Evolutionary conservation across 2,888 invertebrate genomes (phyloP).

Genomic region (Hyalella azteca): DNA sequence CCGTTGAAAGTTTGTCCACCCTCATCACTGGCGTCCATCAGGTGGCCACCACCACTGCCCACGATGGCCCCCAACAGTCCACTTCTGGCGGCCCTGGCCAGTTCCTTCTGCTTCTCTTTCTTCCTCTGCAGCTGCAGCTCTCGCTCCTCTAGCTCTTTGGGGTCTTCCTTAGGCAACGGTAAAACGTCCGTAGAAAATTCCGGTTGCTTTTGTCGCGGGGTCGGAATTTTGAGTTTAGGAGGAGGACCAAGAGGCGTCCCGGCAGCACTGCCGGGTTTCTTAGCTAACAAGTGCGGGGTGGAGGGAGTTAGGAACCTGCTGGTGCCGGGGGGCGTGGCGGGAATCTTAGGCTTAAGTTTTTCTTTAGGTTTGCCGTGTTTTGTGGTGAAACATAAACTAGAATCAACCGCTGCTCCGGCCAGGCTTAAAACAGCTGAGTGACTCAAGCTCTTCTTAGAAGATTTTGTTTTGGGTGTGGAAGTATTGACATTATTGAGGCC

Average conservation of each 20-base stretch:
- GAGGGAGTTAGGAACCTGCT: conserved; percentile 11
- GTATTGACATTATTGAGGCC: not conserved
- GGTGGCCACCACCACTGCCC: conserved; percentile 33
- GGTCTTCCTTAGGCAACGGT: conserved; percentile 32
- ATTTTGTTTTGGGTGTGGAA: not conserved
- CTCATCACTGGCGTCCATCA: not conserved
- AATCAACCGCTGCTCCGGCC: conserved; percentile 15
- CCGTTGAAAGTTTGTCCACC: not conserved
- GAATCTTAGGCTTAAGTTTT: conserved; percentile 40
- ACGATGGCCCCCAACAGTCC: conserved; percentile 3
- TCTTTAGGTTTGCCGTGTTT: conserved; percentile 37
- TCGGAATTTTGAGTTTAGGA: conserved; percentile 54
- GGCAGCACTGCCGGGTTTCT: not conserved
- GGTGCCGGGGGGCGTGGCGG: conserved; percentile 27
- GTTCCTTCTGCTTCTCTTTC: conserved; percentile 43
- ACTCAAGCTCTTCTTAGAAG: conserved; percentile 6
- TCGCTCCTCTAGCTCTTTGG: conserved; percentile 45
- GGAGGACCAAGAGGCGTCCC: conserved; percentile 4
- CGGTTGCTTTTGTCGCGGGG: conserved; percentile 46
- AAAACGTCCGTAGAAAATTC: conserved; percentile 25
- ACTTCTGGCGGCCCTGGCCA: conserved; percentile 31
- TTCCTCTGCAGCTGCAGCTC: conserved; percentile 41
- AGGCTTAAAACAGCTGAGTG: conserved; percentile 10
- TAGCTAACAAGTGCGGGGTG: not conserved
- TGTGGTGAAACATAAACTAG: conserved; percentile 27